Evolutionary conservation across 2,888 invertebrate species (phyloP).

Genomic region (Amphipyra tragopoginis): DNA sequence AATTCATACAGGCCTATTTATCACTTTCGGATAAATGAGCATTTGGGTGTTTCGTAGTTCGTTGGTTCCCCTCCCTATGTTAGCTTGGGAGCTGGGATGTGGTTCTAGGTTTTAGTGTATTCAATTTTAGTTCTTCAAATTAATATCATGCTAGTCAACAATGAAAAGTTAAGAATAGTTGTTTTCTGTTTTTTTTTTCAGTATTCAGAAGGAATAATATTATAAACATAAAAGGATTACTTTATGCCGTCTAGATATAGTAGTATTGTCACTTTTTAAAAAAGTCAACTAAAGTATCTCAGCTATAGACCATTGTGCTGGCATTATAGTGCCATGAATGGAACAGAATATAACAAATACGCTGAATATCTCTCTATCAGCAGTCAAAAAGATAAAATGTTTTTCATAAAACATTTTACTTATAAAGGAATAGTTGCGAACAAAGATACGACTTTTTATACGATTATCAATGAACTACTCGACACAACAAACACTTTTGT

Average conservation of each 20-base stretch:
- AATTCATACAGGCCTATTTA: conserved; percentile 84
- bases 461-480: too few species aligned
- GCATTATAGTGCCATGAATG: background rate
- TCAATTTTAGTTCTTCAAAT: too few species aligned
- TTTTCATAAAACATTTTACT: too few species aligned
- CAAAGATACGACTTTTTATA: too few species aligned
- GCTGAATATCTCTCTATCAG: background rate
- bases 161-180: too few species aligned
- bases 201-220: too few species aligned
- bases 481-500: too few species aligned
- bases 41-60: conserved; percentile 72
- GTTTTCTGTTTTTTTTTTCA: too few species aligned
- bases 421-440: too few species aligned
- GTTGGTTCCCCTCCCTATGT: conserved; percentile 61
- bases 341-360: background rate
- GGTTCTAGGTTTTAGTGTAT: background rate
- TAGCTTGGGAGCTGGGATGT: conserved; percentile 46
- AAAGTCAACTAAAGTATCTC: background rate
- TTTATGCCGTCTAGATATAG: background rate
- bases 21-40: conserved; percentile 85
- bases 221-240: conserved; percentile 26
- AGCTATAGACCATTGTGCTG: conserved; percentile 2
- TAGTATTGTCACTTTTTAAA: conserved; percentile 9
- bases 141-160: too few species aligned
- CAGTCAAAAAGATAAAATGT: background rate